These are phyloP conservation scores for Trididemnum clinides DNA, from an alignment of 23 tunicate genomes.

Conservation along the genomic window DNA sequence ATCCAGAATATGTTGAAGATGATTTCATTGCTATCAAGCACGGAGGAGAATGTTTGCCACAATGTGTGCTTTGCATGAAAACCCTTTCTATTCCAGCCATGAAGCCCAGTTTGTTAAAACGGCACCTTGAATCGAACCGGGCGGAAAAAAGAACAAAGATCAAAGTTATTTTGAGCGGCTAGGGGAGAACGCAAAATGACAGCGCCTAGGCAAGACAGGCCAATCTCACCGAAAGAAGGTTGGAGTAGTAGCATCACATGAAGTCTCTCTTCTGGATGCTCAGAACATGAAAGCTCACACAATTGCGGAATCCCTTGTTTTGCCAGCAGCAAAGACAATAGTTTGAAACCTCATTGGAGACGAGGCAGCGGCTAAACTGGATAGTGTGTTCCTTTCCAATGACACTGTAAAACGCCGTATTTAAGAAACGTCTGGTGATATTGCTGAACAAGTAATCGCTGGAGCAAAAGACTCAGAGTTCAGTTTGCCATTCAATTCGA, in stretches of 20 bases:
- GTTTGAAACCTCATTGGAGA: constrained; percentile 45
- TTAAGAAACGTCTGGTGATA: no score
- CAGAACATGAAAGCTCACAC: constrained; percentile 65
- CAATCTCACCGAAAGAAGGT: constrained; percentile 28
- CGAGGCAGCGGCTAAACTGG: no score
- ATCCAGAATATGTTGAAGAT: constrained; percentile 31
- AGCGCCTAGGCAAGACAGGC: constrained; percentile 34
- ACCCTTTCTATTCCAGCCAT: no score
- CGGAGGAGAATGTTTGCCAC: constrained; percentile 50
- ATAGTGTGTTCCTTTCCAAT: constrained; percentile 64
- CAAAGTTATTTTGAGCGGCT: constrained; percentile 42
- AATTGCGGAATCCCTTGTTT: constrained; percentile 69
- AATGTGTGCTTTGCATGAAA: constrained; percentile 17
- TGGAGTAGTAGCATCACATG: constrained; percentile 67
- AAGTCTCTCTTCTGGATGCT: constrained; percentile 77
- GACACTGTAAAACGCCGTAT: constrained; percentile 68
- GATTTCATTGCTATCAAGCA: constrained; percentile 45
- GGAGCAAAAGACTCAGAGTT: constrained; percentile 69
- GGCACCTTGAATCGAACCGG: constrained; percentile 35
- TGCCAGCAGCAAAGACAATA: constrained; percentile 64
- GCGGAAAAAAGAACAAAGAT: no score
- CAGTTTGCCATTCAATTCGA: constrained; percentile 55
- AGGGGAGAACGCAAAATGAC: constrained; percentile 34
- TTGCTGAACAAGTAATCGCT: constrained; percentile 63
- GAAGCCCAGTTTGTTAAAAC: constrained; percentile 34